Conservation (phyloP, 64 coral and sea anemone species). For the Exaiptasia diaphana region DNA sequence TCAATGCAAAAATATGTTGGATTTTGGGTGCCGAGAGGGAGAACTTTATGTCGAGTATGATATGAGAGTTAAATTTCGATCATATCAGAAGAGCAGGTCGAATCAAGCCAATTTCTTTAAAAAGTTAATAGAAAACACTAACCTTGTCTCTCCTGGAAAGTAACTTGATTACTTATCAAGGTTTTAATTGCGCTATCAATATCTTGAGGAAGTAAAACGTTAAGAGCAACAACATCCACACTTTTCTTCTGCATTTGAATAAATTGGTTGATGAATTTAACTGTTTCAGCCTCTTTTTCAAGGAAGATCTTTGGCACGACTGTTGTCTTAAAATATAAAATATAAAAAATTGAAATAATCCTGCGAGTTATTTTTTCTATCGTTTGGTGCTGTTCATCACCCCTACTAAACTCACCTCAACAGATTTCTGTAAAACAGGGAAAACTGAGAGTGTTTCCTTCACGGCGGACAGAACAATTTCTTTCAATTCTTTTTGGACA, state of each 20-base stretch:
- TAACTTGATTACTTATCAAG: neutral
- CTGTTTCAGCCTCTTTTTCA: constrained; percentile 51
- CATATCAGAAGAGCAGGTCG: neutral
- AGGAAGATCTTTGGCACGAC: constrained; percentile 59
- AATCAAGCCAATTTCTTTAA: neutral
- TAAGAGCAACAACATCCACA: constrained; percentile 37
- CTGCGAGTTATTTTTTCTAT: too few species aligned
- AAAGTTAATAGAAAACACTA: too few species aligned
- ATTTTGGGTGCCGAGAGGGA: too few species aligned
- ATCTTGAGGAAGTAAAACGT: constrained; percentile 53
- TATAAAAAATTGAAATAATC: too few species aligned
- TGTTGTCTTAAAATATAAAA: neutral
- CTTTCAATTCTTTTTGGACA: constrained; percentile 49
- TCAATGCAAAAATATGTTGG: too few species aligned
- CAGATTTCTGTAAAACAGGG: constrained; percentile 34
- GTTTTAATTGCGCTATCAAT: constrained; percentile 13
- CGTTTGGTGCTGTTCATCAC: too few species aligned
- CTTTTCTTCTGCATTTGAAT: constrained; percentile 87
- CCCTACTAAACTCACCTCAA: constrained; percentile 14
- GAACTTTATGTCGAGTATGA: too few species aligned
- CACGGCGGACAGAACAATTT: constrained; percentile 48
- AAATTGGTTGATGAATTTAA: constrained; percentile 57
- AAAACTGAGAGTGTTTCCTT: constrained; percentile 27
- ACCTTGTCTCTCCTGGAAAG: neutral
- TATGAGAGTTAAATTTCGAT: neutral